These are phyloP conservation scores for Cervus canadensis DNA, from an alignment of 2,113 vertebrate genomes.

Conservation along the genomic window DNA sequence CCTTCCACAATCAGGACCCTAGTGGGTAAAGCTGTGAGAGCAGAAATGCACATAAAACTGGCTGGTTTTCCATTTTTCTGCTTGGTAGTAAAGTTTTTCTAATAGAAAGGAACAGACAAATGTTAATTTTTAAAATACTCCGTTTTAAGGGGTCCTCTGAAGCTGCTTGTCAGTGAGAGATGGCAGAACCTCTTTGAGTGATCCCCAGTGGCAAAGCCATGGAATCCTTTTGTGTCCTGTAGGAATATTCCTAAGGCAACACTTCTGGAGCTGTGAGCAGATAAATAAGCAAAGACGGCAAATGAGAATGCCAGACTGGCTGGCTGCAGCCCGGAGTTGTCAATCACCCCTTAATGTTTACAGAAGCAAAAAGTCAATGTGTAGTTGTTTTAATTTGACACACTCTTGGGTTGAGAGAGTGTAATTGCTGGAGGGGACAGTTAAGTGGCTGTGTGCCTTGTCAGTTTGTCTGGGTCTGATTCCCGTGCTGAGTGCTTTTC, in stretches of 20 bases:
- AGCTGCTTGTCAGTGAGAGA: background rate
- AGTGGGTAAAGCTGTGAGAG: background rate
- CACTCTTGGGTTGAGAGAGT: constrained; percentile 77
- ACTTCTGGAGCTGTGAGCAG: background rate
- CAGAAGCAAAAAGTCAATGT: constrained; percentile 86
- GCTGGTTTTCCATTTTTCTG: background rate
- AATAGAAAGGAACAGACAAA: background rate
- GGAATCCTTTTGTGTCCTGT: background rate
- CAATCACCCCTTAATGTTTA: constrained; percentile 84
- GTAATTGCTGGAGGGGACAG: constrained; percentile 85
- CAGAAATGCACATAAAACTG: background rate
- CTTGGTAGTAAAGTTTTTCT: background rate
- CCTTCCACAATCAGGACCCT: background rate
- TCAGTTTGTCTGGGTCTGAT: constrained; percentile 82
- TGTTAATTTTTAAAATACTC: background rate
- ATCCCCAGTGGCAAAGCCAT: background rate
- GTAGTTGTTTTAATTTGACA: constrained; percentile 86
- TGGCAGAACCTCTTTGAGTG: background rate
- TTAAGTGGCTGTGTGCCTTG: constrained; percentile 84
- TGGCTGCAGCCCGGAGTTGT: constrained; percentile 74
- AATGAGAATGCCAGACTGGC: constrained; percentile 57
- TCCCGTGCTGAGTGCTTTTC: constrained; percentile 84
- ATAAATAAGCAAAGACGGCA: constrained; percentile 38
- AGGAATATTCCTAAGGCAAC: background rate
- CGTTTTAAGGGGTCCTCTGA: background rate